Base-by-base conservation (phyloP, 2,888 invertebrate species). In the Folsomia manolachei region DNA sequence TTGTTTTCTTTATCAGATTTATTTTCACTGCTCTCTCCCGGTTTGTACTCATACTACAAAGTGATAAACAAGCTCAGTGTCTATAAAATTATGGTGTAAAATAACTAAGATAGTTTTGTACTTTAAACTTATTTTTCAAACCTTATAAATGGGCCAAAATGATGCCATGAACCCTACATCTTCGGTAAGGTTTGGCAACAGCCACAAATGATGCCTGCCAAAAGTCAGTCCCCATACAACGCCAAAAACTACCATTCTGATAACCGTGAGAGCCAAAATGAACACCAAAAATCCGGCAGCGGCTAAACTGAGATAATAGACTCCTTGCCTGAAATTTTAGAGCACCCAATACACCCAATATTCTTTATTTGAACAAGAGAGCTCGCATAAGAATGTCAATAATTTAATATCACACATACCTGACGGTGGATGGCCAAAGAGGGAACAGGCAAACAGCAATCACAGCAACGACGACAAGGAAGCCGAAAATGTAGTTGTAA, bases 101-200 rank as follows among this genome's bases (percentile, higher is more conserved):
- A n/a, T n/a, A n/a, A n/a, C n/a, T n/a, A n/a, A n/a, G n/a, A n/a
- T n/a, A n/a, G n/a, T n/a, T n/a, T n/a, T n/a, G n/a, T n/a, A n/a
- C n/a, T n/a, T n/a, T n/a, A n/a, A n/a, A n/a, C n/a, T n/a, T n/a
- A n/a, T n/a, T 61, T 56, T 67, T 80, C 82, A 82, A 83, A 93
- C 94, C 85, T 93, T 91, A 85, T 97, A 97, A 0, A 97, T 86
- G 1, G 99, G 99, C 92, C 95, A 95, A 86, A 99, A 99, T 0
- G 97, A 98, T 7, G 97, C 97, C 80, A 98, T 91, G 87, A 99
- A 96, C 69, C 99, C 97, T 27, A 98, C 98, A 83, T 99, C 99
- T 85, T 98, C 99, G 0, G 97, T 97, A 61, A 99, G 87, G 86
- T 99, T 99, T n/a, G 99, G 99, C 82, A 99, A 88, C 78, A 99